Evolutionary conservation across 1,140 invertebrate species (phyloP).

Genomic region (Potamilus streckersoni): DNA sequence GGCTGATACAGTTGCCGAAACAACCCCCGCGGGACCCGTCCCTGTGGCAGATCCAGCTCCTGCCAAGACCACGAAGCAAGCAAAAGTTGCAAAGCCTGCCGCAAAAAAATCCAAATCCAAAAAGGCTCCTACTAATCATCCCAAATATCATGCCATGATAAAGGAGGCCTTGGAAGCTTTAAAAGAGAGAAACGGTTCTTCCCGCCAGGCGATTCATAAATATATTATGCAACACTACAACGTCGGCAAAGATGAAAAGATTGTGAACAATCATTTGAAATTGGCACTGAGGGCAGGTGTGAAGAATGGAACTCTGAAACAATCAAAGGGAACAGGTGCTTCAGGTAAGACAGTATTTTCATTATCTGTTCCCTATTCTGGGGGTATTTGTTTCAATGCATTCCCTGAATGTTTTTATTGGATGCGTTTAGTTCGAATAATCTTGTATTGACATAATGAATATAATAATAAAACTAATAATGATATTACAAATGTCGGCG

Average conservation of each 20-base stretch:
- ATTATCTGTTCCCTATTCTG: no score
- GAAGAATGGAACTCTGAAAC: conserved; percentile 54
- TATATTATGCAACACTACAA: conserved; percentile 63
- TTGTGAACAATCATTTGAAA: conserved; percentile 58
- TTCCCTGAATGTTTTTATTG: no score
- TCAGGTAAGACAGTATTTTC: conserved; percentile 40
- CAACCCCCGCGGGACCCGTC: no score
- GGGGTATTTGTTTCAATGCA: no score
- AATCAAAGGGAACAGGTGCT: conserved; percentile 63
- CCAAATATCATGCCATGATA: conserved; percentile 49
- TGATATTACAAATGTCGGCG: no score
- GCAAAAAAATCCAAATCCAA: conserved; percentile 37
- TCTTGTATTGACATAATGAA: no score
- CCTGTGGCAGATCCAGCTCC: no score
- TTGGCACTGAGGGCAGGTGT: conserved; percentile 55
- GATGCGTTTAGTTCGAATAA: no score
- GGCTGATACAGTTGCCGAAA: no score
- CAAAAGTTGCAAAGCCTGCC: no score
- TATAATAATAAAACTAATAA: no score
- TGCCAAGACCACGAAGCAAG: no score
- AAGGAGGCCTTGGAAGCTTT: conserved; percentile 35
- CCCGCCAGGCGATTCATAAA: conserved; percentile 65
- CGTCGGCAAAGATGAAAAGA: conserved; percentile 53
- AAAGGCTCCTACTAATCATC: conserved; percentile 36
- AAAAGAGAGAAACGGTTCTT: conserved; percentile 57